Evolutionary conservation across 1,140 invertebrate genomes (phyloP), one percentile per base, ranked within the genome.

Genomic region (Kradibia gibbosae): DNA sequence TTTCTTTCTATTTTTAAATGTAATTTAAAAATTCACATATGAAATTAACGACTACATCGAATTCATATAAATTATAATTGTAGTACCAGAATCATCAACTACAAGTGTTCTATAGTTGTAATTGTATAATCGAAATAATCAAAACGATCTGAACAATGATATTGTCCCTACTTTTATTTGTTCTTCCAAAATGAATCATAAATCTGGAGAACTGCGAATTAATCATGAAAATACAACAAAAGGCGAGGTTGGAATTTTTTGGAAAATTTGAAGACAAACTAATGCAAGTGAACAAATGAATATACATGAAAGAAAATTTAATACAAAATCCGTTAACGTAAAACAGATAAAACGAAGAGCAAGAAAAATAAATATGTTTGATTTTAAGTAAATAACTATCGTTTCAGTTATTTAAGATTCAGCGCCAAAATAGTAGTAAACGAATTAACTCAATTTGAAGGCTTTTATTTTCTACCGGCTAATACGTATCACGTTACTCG

Each of bases 311-410:
- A 86, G 87, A 87, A 85, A n/a, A n/a, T n/a, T n/a, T n/a, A n/a
- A n/a, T n/a, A n/a, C n/a, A n/a, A n/a, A n/a, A n/a, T n/a, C n/a
- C n/a, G n/a, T n/a, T n/a, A n/a, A n/a, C n/a, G n/a, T n/a, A n/a
- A n/a, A 22, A 17, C 28, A 36, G 20, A 71, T 22, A 2, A 36
- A 67, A 17, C 22, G 73, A 1, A n/a, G 39, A 36, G 62, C 71
- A 22, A 82, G 71, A 79, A 62, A 83, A 70, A 82, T 65, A 34
- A 50, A 62, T 85, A 87, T 86, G 87, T 88, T 88, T 87, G 87
- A 88, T 88, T 88, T 88, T 87, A 88, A 86, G 88, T 88, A 86
- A 86, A 88, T 86, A 80, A 85, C 84, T 85, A 85, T 85, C 83
- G 83, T 85, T 60, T 60, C 55, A 28, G 31, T 5, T 60, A 28